Percentiles rank a stretch among this genome's conserved stretches.
Conservation (phyloP, 2,113 vertebrate species). For the Corapipo altera region DNA sequence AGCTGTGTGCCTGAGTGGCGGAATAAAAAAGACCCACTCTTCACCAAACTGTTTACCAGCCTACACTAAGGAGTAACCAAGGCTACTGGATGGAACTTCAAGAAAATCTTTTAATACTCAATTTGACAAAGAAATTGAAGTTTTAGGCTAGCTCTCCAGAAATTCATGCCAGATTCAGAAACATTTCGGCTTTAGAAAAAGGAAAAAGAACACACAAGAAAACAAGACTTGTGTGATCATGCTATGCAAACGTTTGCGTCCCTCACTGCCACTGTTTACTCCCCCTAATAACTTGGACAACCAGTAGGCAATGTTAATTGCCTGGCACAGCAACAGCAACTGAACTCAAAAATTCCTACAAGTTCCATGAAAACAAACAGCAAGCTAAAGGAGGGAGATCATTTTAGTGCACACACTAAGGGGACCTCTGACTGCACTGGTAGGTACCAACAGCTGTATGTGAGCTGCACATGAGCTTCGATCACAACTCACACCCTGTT, state of each 20-base stretch:
- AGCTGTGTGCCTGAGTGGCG: not conserved
- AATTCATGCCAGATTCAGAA: not conserved
- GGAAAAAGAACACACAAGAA: not conserved
- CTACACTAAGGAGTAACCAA: not conserved
- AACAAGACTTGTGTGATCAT: not conserved
- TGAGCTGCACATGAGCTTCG: not conserved
- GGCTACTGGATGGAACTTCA: not conserved
- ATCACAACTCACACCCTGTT: not conserved
- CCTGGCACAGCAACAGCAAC: not conserved
- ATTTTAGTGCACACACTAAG: not conserved
- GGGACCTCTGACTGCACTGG: not conserved
- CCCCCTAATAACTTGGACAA: not conserved
- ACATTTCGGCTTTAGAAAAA: not conserved
- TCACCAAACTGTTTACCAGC: not conserved
- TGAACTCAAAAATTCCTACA: not conserved
- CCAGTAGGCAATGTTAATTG: not conserved
- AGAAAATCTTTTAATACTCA: not conserved
- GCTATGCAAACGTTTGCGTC: not conserved
- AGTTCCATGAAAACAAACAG: not conserved
- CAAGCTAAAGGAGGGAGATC: not conserved
- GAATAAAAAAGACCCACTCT: not conserved
- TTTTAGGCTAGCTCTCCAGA: not conserved
- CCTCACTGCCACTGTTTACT: not conserved
- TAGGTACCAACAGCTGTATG: not conserved
- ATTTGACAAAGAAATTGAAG: conserved; percentile 4